Evolutionary conservation across 2,888 invertebrate species (phyloP).

Genomic region (Belgica antarctica): DNA sequence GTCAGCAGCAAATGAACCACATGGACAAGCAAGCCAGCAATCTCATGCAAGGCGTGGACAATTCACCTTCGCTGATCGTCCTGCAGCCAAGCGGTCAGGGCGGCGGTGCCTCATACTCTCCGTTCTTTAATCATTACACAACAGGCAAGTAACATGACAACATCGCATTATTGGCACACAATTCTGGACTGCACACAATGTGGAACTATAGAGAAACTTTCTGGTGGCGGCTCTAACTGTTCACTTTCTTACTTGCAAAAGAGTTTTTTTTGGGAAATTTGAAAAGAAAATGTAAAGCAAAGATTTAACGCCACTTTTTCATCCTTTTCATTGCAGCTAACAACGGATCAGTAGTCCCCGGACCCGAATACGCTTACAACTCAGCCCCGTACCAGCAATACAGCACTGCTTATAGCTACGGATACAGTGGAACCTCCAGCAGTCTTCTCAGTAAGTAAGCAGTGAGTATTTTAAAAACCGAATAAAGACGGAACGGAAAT

Average conservation of each 20-base stretch:
- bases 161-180: slow-evolving; percentile 33
- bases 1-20: slow-evolving; percentile 43
- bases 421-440: slow-evolving; percentile 62
- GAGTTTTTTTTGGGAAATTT: slow-evolving; percentile 7
- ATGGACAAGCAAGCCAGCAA: slow-evolving; percentile 44
- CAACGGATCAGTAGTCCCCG: slow-evolving; percentile 63
- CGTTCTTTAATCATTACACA: slow-evolving; percentile 67
- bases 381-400: slow-evolving; percentile 62
- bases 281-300: too few relatives aligned
- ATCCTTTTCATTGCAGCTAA: slow-evolving; percentile 51
- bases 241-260: slow-evolving; percentile 9
- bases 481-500: background rate
- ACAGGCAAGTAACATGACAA: slow-evolving; percentile 59
- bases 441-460: slow-evolving; percentile 70
- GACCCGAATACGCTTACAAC: slow-evolving; percentile 69
- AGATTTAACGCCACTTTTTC: slow-evolving; percentile 19
- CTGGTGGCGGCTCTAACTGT: background rate
- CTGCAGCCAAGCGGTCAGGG: slow-evolving; percentile 60
- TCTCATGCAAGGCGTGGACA: slow-evolving; percentile 48
- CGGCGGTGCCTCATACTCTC: slow-evolving; percentile 56
- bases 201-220: background rate
- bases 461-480: slow-evolving; percentile 58
- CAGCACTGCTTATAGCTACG: slow-evolving; percentile 59
- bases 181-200: slow-evolving; percentile 19
- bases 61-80: slow-evolving; percentile 54